Evolutionary conservation across 2,888 invertebrate genomes (phyloP).

Genomic region (Deroplatys truncata): DNA sequence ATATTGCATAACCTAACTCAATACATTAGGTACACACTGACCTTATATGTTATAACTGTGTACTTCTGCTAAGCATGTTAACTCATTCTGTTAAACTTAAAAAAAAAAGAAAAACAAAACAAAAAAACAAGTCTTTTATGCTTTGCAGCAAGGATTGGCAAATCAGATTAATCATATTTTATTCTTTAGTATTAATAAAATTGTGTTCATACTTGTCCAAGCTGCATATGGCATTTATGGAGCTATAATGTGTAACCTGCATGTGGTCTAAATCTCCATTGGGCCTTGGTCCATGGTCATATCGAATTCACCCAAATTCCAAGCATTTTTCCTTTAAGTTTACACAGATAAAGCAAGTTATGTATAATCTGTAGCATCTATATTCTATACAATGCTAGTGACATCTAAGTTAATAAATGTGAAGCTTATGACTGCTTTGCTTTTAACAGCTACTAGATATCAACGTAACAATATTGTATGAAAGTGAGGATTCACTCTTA

Average conservation of each 20-base stretch:
- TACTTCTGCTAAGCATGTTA: neutral
- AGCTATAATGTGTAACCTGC: neutral
- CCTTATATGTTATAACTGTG: neutral
- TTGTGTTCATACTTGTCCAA: neutral
- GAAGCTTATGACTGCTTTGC: neutral
- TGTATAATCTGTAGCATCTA: neutral
- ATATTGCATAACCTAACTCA: neutral
- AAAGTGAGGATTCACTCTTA: neutral
- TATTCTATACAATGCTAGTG: neutral
- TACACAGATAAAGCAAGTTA: constrained; percentile 11
- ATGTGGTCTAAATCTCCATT: neutral
- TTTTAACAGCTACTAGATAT: neutral
- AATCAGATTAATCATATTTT: neutral
- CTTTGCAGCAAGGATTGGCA: neutral
- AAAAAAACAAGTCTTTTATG: too few species aligned
- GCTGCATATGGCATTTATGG: neutral
- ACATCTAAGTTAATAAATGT: neutral
- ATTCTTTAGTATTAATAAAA: neutral
- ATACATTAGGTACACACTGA: neutral
- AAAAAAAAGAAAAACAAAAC: neutral
- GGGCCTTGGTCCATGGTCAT: constrained; percentile 31
- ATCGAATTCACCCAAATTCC: constrained; percentile 51
- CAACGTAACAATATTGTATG: neutral
- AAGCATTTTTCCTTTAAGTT: constrained; percentile 27
- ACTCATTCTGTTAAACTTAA: neutral